Base-by-base conservation (phyloP, 1,140 invertebrate species). In the Saccostrea glomerata region DNA sequence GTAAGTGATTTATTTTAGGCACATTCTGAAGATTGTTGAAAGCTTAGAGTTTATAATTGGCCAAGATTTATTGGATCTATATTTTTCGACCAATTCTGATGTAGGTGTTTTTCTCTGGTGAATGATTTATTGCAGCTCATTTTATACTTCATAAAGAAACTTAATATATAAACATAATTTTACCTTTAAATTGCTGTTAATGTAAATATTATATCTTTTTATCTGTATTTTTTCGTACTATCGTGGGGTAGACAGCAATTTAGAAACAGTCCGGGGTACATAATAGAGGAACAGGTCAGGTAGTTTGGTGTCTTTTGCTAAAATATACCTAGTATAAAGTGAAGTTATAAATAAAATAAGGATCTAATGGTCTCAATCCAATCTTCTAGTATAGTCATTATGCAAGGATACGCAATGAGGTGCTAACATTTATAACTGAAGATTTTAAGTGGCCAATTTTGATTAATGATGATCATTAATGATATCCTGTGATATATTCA, bases 361-460 rank as follows among this genome's bases (percentile, higher is more conserved):
- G 70, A 77, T 15, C 70, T 30, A 23, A 77, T 77, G 70, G 30
- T 77, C 70, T 77, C 25, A 15, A 30, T 77, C 13, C 25, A 25
- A 15, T 77, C 70, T 77, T 77, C 12, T 2, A 3, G 66, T 73
- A 23, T 73, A 30, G 23, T 73, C 11, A 73, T 77, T 25, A 36
- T 77, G 70, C 70, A 77, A 77, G 25, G 4, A 30, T 77, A 73
- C 12, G n/a, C 23, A 73, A 30, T 73, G 66, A 73, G 66, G 66
- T 73, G 66, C 23, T 13, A 73, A 73, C 25, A 40, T 77, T 77
- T 25, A 77, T 30, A 36, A 36, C 9, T 77, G 70, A 77, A 12
- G 25, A 77, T 77, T 77, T 77, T 77, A 77, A 77, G 70, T 77
- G 70, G 70, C 70, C 70, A 77, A 77, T 77, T 77, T 77, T 36